These are phyloP conservation scores for Thyatira batis DNA, from an alignment of 2,888 invertebrate genomes.

Conservation along the genomic window DNA sequence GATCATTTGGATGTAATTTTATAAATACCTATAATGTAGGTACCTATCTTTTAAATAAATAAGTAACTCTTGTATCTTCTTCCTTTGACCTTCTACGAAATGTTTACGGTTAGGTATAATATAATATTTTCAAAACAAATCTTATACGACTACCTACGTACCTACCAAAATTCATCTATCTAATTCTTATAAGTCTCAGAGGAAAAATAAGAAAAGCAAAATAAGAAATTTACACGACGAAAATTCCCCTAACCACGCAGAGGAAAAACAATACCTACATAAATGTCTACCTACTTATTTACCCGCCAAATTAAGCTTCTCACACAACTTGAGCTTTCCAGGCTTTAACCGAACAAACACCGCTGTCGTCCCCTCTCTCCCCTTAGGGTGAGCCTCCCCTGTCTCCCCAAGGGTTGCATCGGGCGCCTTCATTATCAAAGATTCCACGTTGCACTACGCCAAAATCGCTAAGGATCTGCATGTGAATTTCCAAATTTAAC, in stretches of 20 bases:
- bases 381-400: conserved; percentile 22
- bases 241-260: conserved; percentile 25
- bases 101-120: too few relatives aligned
- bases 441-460: conserved; percentile 53
- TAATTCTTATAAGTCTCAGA: conserved; percentile 1
- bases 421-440: conserved; percentile 46
- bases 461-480: conserved; percentile 55
- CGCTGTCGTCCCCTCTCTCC: conserved; percentile 30
- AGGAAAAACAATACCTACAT: conserved; percentile 26
- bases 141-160: too few relatives aligned
- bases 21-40: background rate
- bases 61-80: too few relatives aligned
- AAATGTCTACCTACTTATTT: conserved; percentile 34
- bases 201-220: conserved; percentile 26
- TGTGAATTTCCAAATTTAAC: conserved; percentile 71
- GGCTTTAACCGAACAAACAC: conserved; percentile 47
- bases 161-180: background rate
- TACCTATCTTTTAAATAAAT: background rate
- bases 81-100: too few relatives aligned
- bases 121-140: too few relatives aligned
- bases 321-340: conserved; percentile 41
- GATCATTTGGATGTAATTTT: background rate
- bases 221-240: conserved; percentile 18
- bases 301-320: conserved; percentile 47
- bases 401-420: conserved; percentile 42